A percentile compares a stretch with the other conserved stretches of the same genome.
These are phyloP conservation scores for Valencia hispanica DNA, from an alignment of 2,797 vertebrate genomes.

Conservation along the genomic window DNA sequence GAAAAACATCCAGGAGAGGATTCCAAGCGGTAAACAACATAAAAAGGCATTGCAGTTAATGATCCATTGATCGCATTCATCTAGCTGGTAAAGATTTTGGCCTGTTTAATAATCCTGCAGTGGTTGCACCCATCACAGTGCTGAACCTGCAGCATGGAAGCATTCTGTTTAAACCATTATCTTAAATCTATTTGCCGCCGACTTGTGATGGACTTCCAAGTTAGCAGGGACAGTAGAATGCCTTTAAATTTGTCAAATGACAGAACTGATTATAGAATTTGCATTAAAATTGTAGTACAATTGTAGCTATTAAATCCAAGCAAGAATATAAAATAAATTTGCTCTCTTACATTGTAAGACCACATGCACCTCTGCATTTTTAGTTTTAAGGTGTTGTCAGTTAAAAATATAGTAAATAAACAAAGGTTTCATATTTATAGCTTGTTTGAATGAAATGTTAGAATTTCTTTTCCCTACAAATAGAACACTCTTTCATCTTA, in stretches of 20 bases:
- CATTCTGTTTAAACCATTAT: slow-evolving; percentile 8
- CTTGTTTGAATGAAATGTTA: neutral
- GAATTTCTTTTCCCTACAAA: neutral
- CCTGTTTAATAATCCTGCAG: slow-evolving; percentile 7
- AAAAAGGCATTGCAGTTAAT: slow-evolving; percentile 11
- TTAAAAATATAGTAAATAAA: neutral
- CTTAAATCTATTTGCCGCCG: slow-evolving; percentile 9
- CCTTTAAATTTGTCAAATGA: neutral
- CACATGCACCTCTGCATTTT: neutral
- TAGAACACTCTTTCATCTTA: neutral
- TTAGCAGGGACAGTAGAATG: slow-evolving; percentile 1
- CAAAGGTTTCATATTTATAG: neutral
- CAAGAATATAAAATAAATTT: neutral
- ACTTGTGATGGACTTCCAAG: slow-evolving; percentile 5
- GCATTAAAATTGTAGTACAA: neutral
- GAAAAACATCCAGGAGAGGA: slow-evolving; percentile 5
- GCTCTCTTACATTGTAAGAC: neutral
- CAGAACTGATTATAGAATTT: neutral
- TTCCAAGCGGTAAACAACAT: slow-evolving; percentile 12
- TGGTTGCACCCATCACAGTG: neutral
- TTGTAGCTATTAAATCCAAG: neutral
- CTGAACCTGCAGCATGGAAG: slow-evolving; percentile 9
- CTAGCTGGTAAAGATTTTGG: slow-evolving; percentile 18
- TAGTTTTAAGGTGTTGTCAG: neutral
- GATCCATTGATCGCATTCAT: slow-evolving; percentile 17